Evolutionary conservation across 2,888 invertebrate genomes (phyloP).

Genomic region (Gerris lacustris): DNA sequence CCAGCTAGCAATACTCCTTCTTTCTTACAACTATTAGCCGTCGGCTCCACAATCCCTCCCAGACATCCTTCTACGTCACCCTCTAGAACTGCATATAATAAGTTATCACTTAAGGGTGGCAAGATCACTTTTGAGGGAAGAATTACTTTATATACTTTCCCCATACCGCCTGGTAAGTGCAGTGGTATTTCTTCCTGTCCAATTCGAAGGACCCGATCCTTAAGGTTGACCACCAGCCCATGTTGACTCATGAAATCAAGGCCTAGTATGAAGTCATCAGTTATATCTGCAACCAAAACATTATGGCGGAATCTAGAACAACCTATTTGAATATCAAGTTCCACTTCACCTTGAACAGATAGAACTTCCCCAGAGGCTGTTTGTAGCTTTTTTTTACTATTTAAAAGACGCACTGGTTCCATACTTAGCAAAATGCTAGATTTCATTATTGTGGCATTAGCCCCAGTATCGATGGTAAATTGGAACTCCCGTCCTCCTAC

Average conservation of each 20-base stretch:
- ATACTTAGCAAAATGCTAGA: too few relatives aligned
- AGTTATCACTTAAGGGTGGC: background rate
- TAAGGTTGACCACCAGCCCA: background rate
- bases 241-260: background rate
- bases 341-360: too few relatives aligned
- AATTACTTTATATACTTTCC: background rate
- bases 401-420: background rate
- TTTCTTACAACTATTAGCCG: background rate
- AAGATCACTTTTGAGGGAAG: background rate
- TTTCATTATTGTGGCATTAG: too few relatives aligned
- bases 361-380: too few relatives aligned
- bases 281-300: too few relatives aligned
- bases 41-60: background rate
- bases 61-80: background rate
- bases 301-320: too few relatives aligned
- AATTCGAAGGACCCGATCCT: background rate
- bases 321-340: too few relatives aligned
- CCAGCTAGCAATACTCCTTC: background rate
- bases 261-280: too few relatives aligned
- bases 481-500: too few relatives aligned
- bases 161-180: background rate
- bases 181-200: background rate
- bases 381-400: too few relatives aligned
- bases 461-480: too few relatives aligned
- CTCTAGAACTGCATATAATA: background rate